Evolutionary conservation across 2,888 invertebrate species (phyloP).

Genomic region (Saturnia japonica): DNA sequence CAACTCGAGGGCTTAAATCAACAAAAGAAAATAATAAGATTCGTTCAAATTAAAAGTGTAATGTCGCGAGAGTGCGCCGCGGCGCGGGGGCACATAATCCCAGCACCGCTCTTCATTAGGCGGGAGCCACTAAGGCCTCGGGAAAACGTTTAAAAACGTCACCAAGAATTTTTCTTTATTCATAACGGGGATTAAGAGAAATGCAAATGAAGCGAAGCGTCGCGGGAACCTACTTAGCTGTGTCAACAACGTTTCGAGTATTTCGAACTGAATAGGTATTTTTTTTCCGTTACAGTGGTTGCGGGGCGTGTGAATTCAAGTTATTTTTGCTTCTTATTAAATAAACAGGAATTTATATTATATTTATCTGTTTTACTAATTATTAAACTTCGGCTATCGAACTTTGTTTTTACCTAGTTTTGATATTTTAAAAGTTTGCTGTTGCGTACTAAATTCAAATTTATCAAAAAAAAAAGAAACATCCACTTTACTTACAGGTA

Average conservation of each 20-base stretch:
- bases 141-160: conserved; percentile 71
- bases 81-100: conserved; percentile 62
- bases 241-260: conserved; percentile 72
- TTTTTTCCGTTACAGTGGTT: conserved; percentile 45
- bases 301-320: conserved; percentile 31
- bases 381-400: not conserved
- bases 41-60: conserved; percentile 89
- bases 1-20: conserved; percentile 85
- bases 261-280: conserved; percentile 46
- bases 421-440: not conserved
- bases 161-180: conserved; percentile 80
- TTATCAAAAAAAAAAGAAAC: no score
- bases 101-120: conserved; percentile 75
- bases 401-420: not conserved
- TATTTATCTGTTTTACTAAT: not conserved
- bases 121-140: conserved; percentile 58
- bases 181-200: conserved; percentile 80
- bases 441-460: not conserved
- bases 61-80: conserved; percentile 78
- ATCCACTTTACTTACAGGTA: not conserved
- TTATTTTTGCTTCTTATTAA: conserved; percentile 9
- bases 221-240: conserved; percentile 76
- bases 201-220: conserved; percentile 80
- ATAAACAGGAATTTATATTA: conserved; percentile 10
- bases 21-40: conserved; percentile 86